Percentiles rank a stretch among this genome's conserved stretches.
Conservation (phyloP, 2,888 invertebrate genomes). For the Platynereis dumerilii region DNA sequence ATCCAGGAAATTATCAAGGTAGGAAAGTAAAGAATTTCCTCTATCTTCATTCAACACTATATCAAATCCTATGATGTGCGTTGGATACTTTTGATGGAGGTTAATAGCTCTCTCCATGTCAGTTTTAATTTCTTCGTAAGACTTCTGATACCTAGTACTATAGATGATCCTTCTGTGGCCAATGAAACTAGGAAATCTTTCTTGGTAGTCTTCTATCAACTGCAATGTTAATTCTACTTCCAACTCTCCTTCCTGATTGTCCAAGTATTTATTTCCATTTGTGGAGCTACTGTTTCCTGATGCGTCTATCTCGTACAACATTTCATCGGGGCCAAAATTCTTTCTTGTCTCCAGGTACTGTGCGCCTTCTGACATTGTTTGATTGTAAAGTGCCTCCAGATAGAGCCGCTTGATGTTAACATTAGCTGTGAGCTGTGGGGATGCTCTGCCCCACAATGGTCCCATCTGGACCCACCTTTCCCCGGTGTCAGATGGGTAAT, state of each 20-base stretch:
- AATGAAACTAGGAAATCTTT: slow-evolving; percentile 15
- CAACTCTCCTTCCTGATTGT: slow-evolving; percentile 11
- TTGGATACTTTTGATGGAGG: slow-evolving; percentile 32
- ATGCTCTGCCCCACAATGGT: slow-evolving; percentile 30
- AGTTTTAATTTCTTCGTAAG: slow-evolving; percentile 5
- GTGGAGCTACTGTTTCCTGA: background rate
- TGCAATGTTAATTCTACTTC: slow-evolving; percentile 12
- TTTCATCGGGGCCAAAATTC: background rate
- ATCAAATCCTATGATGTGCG: slow-evolving; percentile 38
- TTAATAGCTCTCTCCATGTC: slow-evolving; percentile 26
- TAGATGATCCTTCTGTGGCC: slow-evolving; percentile 18
- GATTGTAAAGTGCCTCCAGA: slow-evolving; percentile 28
- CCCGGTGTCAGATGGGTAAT: slow-evolving; percentile 32
- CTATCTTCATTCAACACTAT: slow-evolving; percentile 38
- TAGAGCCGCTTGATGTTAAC: slow-evolving; percentile 27
- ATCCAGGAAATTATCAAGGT: slow-evolving; percentile 29
- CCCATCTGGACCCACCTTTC: slow-evolving; percentile 32
- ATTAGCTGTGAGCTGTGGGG: slow-evolving; percentile 30
- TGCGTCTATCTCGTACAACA: slow-evolving; percentile 18
- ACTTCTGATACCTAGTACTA: background rate
- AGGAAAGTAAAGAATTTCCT: slow-evolving; percentile 36
- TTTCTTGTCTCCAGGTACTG: slow-evolving; percentile 27
- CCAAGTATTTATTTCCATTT: slow-evolving; percentile 7
- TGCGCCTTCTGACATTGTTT: slow-evolving; percentile 34
- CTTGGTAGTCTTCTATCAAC: slow-evolving; percentile 4